Conservation (phyloP, 2,888 invertebrate species). For the Noctua janthe region DNA sequence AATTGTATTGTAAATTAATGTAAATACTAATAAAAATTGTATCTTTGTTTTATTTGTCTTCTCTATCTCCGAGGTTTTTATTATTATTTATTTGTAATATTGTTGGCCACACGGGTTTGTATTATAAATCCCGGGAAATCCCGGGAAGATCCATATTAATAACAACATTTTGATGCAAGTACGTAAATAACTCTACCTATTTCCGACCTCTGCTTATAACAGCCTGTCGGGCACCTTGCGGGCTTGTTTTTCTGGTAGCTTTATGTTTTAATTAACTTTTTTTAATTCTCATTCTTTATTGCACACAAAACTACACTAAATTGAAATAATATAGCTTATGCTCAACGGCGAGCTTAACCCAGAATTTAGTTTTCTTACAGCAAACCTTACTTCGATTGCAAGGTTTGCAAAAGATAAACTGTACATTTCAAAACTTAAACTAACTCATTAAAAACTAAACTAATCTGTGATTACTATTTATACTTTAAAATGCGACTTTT, state of each 20-base stretch:
- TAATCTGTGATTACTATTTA: neutral
- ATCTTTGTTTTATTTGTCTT: too few species aligned
- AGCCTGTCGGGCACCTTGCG: neutral
- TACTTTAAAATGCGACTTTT: neutral
- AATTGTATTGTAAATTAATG: too few species aligned
- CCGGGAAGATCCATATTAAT: too few species aligned
- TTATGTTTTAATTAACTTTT: neutral
- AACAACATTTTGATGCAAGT: too few species aligned
- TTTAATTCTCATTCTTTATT: neutral
- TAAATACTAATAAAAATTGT: too few species aligned
- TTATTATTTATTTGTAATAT: too few species aligned
- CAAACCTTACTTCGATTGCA: neutral
- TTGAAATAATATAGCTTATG: neutral
- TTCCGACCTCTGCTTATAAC: too few species aligned
- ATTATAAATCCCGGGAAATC: too few species aligned
- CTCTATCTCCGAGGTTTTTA: too few species aligned
- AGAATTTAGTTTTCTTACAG: neutral
- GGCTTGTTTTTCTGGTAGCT: neutral
- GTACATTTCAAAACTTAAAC: neutral
- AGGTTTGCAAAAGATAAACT: neutral
- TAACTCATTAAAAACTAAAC: neutral
- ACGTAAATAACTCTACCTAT: too few species aligned
- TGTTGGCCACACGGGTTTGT: too few species aligned
- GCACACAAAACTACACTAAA: neutral
- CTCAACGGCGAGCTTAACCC: too few species aligned